Evolutionary conservation across 2,797 vertebrate genomes (phyloP), one percentile per base, ranked within the genome.

Genomic region (Babyrousa celebensis): DNA sequence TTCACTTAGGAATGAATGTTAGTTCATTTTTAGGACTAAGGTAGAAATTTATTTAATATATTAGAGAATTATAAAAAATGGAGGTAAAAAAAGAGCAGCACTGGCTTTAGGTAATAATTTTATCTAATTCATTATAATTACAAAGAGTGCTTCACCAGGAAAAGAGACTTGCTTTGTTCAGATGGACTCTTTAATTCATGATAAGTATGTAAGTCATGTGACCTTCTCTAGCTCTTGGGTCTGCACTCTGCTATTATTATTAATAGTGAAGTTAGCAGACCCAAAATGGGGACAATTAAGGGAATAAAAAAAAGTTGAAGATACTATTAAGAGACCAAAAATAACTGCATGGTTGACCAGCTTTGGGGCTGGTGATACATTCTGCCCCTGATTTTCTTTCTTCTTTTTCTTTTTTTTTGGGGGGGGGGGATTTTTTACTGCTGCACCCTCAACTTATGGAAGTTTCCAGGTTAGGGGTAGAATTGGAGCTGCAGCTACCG

Each of bases 171-270:
- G 14, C 60, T 58, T 12, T 67, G 29, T 71, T 87, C 43, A 62
- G 86, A 75, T 79, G 74, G 32, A 63, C 83, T 80, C 36, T 94
- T 83, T 79, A 77, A 83, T 96, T 87, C 96, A 86, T 71, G 48
- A 78, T 78, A 77, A 68, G 29, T 52, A 7, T 58, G 60, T 82
- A 56, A 0, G 48, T 58, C 63, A 40, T 3, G 29, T 27, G 60
- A 95, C 71, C 82, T 85, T 60, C 56, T 93, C n/a, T 62, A 84
- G 29, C 25, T 25, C 9, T 85, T 1, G 14, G 9, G 27, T 36
- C 32, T 82, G 8, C 32, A 29, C 23, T 75, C 27, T 75, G 32
- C 43, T 91, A 6, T 20, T 52, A 43, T 25, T 25, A 54, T 56
- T 77, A 72, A 75, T 43, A 88, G 40, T 16, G 4, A 54, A 75